phyloP scores from a whole-genome alignment of 2,113 vertebrate genomes.

The Macquaria ambigua region DNA sequence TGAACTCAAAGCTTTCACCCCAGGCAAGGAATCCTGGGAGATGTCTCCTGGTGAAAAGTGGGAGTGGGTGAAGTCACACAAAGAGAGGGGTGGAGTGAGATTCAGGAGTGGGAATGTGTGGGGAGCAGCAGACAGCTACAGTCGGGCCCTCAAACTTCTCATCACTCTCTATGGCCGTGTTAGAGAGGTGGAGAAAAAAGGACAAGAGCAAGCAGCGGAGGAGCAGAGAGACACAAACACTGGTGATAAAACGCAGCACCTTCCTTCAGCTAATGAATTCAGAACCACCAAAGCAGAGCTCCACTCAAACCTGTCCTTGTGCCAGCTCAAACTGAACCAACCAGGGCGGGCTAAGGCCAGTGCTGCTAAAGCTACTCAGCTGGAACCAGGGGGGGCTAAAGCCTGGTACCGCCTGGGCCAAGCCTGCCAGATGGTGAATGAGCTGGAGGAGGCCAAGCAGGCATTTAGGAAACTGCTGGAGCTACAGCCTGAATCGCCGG shows the following conservation, averaged over 20 bases:
- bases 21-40: conserved; percentile 88
- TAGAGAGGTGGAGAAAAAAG: conserved; percentile 8
- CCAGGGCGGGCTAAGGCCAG: conserved; percentile 83
- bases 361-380: conserved; percentile 86
- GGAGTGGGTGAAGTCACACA: conserved; percentile 83
- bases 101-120: conserved; percentile 87
- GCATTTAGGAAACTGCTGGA: conserved; percentile 87
- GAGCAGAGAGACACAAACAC: conserved; percentile 31
- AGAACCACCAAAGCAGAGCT: conserved; percentile 83
- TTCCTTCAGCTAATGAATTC: conserved; percentile 73
- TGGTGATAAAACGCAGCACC: conserved; percentile 7
- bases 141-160: conserved; percentile 87
- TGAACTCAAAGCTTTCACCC: conserved; percentile 83
- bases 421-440: conserved; percentile 87
- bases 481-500: conserved; percentile 86
- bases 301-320: conserved; percentile 90
- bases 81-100: conserved; percentile 84
- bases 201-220: conserved; percentile 30
- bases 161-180: conserved; percentile 77
- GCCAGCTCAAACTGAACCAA: conserved; percentile 89
- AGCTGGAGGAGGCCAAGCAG: conserved; percentile 85
- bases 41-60: conserved; percentile 85
- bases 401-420: conserved; percentile 90
- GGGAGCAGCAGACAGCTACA: conserved; percentile 88
- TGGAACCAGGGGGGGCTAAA: conserved; percentile 86